Evolutionary conservation across 1,140 invertebrate species (phyloP).

Genomic region (Gryon sp.): DNA sequence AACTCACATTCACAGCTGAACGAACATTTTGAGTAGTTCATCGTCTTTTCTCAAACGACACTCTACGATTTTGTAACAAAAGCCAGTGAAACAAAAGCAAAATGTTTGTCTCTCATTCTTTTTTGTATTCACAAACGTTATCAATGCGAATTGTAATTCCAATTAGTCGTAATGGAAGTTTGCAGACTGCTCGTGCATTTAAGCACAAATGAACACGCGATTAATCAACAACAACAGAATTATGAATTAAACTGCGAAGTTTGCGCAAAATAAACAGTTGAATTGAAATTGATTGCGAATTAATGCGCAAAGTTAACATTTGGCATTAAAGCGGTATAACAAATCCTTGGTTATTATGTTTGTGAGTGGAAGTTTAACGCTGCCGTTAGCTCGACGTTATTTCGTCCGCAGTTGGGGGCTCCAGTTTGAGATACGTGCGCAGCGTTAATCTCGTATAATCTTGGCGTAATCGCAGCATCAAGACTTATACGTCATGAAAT

Average conservation of each 20-base stretch:
- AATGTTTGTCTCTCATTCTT: no score
- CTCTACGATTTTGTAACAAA: no score
- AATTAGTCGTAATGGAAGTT: no score
- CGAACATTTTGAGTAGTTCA: no score
- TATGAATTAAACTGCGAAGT: conserved; percentile 22
- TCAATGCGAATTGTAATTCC: no score
- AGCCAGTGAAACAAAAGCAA: no score
- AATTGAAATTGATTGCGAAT: conserved; percentile 51
- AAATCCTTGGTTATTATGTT: conserved; percentile 32
- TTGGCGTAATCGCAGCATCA: conserved; percentile 51
- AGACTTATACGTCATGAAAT: conserved; percentile 53
- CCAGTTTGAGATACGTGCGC: conserved; percentile 61
- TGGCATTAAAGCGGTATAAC: conserved; percentile 42
- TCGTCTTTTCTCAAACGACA: no score
- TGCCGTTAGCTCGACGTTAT: conserved; percentile 31
- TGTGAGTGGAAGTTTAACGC: conserved; percentile 47
- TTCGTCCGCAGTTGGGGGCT: conserved; percentile 50
- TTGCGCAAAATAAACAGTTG: conserved; percentile 13
- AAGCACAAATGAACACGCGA: not conserved
- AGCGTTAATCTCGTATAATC: conserved; percentile 65
- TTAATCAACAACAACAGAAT: conserved; percentile 25
- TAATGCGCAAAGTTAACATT: conserved; percentile 52
- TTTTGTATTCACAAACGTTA: no score
- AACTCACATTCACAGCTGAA: no score
- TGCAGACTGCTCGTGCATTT: no score